Conservation (phyloP, 2,113 vertebrate genomes). For the Orthonyx spaldingii region DNA sequence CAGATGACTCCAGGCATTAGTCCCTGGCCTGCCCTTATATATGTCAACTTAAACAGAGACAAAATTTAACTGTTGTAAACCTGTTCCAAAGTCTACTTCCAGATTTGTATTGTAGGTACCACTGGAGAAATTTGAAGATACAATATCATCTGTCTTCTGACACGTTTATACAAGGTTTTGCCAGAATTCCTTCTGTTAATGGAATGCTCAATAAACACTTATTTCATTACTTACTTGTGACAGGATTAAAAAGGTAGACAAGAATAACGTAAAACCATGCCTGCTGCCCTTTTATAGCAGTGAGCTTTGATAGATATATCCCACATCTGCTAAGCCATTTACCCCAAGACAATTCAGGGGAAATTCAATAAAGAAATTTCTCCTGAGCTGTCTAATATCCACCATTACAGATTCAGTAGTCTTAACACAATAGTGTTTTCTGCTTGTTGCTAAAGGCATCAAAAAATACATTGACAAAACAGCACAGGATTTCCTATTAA, state of each 20-base stretch:
- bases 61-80: neutral
- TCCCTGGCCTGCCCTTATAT: neutral
- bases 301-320: neutral
- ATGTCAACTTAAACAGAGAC: neutral
- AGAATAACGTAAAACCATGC: neutral
- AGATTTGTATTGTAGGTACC: neutral
- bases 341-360: neutral
- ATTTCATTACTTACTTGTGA: neutral
- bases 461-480: neutral
- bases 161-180: neutral
- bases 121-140: neutral
- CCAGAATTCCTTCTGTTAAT: neutral
- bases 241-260: neutral
- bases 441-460: neutral
- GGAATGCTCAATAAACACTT: neutral
- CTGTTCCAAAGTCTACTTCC: neutral
- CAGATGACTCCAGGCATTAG: neutral
- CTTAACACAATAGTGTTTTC: neutral
- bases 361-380: slow-evolving; percentile 22
- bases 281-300: neutral
- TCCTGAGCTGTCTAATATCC: neutral
- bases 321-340: neutral
- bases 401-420: neutral
- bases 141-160: neutral
- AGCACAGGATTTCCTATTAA: neutral